Conservation (phyloP, 2,888 invertebrate genomes). For the Melitaea athalia region DNA sequence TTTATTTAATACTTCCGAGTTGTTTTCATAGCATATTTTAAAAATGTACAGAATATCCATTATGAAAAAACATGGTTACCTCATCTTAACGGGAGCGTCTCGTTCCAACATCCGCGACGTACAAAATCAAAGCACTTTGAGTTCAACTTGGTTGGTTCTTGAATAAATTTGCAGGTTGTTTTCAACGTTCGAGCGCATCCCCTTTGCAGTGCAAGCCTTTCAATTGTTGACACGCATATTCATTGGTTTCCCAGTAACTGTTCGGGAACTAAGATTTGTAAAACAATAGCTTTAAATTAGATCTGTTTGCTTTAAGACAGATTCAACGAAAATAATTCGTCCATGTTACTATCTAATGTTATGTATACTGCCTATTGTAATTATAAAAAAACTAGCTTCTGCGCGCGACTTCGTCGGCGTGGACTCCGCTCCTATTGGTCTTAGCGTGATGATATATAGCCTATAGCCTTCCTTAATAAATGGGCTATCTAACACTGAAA, state of each 20-base stretch:
- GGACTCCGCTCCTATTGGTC: too few species aligned
- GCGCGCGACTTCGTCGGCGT: too few species aligned
- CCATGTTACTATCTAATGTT: too few species aligned
- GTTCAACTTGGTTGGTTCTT: slow-evolving; percentile 48
- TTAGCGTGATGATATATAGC: too few species aligned
- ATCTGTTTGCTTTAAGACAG: not conserved
- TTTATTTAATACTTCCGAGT: too few species aligned
- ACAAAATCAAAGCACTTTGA: slow-evolving; percentile 54
- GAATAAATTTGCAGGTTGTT: slow-evolving; percentile 56
- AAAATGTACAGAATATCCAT: not conserved
- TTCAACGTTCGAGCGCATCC: slow-evolving; percentile 28
- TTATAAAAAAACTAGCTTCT: too few species aligned
- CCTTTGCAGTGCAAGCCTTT: slow-evolving; percentile 29
- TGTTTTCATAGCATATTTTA: too few species aligned
- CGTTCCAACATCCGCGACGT: slow-evolving; percentile 49
- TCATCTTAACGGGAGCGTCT: slow-evolving; percentile 48
- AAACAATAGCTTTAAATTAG: slow-evolving; percentile 9
- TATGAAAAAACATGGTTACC: slow-evolving; percentile 1
- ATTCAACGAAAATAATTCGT: not conserved
- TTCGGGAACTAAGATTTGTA: slow-evolving; percentile 6
- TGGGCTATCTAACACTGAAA: too few species aligned
- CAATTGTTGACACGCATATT: slow-evolving; percentile 31
- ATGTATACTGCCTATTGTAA: too few species aligned
- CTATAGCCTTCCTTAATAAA: too few species aligned
- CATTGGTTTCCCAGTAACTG: slow-evolving; percentile 19